phyloP scores from a whole-genome alignment of 2,888 invertebrate species.

The Andrena hattorfiana region DNA sequence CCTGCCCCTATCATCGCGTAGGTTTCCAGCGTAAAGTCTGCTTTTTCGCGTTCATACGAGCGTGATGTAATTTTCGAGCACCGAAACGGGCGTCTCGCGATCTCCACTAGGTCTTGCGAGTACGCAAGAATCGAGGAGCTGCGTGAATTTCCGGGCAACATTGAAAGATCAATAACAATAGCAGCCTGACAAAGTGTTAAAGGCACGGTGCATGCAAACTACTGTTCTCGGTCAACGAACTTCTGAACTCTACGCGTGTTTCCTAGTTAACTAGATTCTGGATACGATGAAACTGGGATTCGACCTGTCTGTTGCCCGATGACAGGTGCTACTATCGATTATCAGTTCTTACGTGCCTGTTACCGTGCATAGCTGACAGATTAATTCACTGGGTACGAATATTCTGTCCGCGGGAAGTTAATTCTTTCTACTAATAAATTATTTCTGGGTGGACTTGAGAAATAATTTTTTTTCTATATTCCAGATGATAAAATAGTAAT shows the following conservation, averaged over 20 bases:
- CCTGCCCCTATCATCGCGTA: slow-evolving; percentile 62
- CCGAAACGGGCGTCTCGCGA: not conserved
- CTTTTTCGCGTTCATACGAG: slow-evolving; percentile 9
- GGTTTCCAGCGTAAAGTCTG: slow-evolving; percentile 53
- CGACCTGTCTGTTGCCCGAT: not conserved
- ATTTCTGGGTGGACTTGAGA: no score
- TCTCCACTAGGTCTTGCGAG: not conserved
- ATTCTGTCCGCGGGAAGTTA: not conserved
- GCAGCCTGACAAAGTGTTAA: slow-evolving; percentile 26
- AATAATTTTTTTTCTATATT: no score
- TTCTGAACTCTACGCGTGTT: slow-evolving; percentile 18
- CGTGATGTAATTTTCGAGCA: slow-evolving; percentile 11
- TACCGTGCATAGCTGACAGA: not conserved
- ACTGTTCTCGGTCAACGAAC: slow-evolving; percentile 30
- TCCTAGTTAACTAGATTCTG: not conserved
- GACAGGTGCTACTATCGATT: not conserved
- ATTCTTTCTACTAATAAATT: not conserved
- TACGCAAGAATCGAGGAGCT: slow-evolving; percentile 9
- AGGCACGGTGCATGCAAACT: slow-evolving; percentile 31
- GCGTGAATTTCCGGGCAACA: not conserved
- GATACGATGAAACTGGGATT: not conserved
- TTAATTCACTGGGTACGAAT: not conserved
- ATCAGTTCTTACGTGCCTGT: not conserved
- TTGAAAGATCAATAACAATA: slow-evolving; percentile 37
- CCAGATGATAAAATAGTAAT: no score